A percentile compares a stretch with the other conserved stretches of the same genome.
Conservation (phyloP, 2,113 vertebrate species). For the Ophiodon elongatus region DNA sequence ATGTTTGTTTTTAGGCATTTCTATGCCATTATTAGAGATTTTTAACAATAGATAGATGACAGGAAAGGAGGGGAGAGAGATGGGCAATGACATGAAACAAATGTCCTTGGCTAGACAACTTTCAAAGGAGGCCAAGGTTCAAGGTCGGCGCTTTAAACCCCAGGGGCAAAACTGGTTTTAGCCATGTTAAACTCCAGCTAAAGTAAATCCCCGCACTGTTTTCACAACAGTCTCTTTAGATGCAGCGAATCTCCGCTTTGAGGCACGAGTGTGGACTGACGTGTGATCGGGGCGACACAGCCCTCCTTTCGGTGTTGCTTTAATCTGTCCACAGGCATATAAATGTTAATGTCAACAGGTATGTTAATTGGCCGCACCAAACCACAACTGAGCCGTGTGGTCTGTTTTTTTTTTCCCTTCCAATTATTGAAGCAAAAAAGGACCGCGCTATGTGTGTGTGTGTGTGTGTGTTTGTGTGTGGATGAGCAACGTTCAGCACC, state of each 20-base stretch:
- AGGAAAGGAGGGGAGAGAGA: neutral
- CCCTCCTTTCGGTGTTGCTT: neutral
- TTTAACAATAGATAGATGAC: neutral
- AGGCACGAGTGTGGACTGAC: neutral
- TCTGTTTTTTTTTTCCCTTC: neutral
- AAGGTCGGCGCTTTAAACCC: neutral
- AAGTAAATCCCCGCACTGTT: neutral
- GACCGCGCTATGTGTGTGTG: neutral
- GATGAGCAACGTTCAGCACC: slow-evolving; percentile 5
- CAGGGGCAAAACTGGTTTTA: neutral
- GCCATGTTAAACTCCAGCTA: neutral
- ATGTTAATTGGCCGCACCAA: neutral
- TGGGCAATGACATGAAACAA: neutral
- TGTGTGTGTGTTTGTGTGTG: no score
- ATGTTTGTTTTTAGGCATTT: neutral
- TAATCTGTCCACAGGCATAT: neutral
- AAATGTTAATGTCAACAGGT: neutral
- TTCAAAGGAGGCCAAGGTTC: neutral
- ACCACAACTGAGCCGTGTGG: neutral
- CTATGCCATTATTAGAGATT: neutral
- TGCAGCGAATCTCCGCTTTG: neutral
- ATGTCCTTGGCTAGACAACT: neutral
- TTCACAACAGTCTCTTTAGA: neutral
- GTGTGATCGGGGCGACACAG: neutral
- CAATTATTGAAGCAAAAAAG: neutral